These are phyloP conservation scores for Caerostris darwini DNA, from an alignment of 1,140 invertebrate species.

Conservation along the genomic window DNA sequence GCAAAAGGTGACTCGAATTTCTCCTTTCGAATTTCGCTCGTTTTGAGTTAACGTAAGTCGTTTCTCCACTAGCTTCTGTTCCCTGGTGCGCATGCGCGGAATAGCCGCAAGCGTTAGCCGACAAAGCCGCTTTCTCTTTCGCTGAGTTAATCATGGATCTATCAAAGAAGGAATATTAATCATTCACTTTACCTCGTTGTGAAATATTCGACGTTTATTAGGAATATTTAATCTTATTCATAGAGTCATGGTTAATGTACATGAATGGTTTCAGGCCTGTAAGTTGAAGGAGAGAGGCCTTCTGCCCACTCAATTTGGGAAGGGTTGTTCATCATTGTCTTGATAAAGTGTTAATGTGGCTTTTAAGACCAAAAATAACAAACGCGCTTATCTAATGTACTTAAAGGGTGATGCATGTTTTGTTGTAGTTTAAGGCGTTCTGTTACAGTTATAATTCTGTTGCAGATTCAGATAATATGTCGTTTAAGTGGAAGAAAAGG, in stretches of 20 bases:
- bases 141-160: constrained; percentile 36
- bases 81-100: not conserved
- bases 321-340: constrained; percentile 54
- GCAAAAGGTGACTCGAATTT: not conserved
- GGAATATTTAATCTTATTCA: constrained; percentile 73
- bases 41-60: not conserved
- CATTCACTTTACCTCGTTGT: constrained; percentile 53
- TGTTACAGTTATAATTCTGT: too few relatives aligned
- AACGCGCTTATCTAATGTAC: not conserved
- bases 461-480: too few relatives aligned
- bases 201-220: constrained; percentile 71
- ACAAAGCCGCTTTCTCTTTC: not conserved
- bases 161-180: constrained; percentile 60
- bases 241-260: constrained; percentile 70
- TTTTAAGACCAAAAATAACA: not conserved
- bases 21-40: constrained; percentile 38
- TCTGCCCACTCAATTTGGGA: constrained; percentile 47
- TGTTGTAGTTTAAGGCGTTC: too few relatives aligned
- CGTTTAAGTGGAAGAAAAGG: too few relatives aligned
- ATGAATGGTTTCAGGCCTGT: constrained; percentile 12
- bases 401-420: not conserved
- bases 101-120: not conserved
- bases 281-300: constrained; percentile 59
- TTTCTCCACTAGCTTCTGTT: constrained; percentile 33
- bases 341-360: constrained; percentile 47